phyloP scores from a whole-genome alignment of 2,113 vertebrate species.

The Catharus bicknelli region DNA sequence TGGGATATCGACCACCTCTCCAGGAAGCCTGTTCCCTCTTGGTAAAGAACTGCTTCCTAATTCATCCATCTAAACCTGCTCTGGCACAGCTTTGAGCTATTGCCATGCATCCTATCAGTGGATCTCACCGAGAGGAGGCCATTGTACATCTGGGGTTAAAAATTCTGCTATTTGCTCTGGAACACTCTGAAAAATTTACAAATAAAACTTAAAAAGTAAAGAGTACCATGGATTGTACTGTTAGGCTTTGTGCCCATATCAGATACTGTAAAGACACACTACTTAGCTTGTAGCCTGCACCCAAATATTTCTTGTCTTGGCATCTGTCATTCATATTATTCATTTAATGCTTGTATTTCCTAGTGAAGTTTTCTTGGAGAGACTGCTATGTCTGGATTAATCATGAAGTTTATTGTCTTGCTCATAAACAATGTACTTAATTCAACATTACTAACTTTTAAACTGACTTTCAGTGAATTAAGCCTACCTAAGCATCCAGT shows the following conservation, averaged over 20 bases:
- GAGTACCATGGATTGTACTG: accelerated
- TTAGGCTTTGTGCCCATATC: background rate
- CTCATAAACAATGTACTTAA: background rate
- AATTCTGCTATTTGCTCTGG: background rate
- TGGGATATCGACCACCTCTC: accelerated
- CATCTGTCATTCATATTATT: background rate
- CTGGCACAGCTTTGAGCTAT: background rate
- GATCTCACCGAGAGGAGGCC: accelerated
- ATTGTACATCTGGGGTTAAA: background rate
- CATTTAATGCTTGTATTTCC: background rate
- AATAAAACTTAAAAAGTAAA: background rate
- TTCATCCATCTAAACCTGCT: background rate
- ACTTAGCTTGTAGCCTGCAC: background rate
- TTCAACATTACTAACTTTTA: background rate
- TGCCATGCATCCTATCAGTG: background rate
- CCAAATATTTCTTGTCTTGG: background rate
- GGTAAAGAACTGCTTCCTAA: background rate
- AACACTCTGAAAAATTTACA: background rate
- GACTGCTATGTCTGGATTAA: background rate
- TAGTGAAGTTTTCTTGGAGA: background rate
- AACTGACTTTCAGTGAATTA: background rate
- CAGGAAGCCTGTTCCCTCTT: background rate
- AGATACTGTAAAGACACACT: background rate
- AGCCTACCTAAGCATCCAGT: background rate
- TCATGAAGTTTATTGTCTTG: background rate